Conservation (phyloP, 2,797 vertebrate species). For the Danio jaintianensis region DNA sequence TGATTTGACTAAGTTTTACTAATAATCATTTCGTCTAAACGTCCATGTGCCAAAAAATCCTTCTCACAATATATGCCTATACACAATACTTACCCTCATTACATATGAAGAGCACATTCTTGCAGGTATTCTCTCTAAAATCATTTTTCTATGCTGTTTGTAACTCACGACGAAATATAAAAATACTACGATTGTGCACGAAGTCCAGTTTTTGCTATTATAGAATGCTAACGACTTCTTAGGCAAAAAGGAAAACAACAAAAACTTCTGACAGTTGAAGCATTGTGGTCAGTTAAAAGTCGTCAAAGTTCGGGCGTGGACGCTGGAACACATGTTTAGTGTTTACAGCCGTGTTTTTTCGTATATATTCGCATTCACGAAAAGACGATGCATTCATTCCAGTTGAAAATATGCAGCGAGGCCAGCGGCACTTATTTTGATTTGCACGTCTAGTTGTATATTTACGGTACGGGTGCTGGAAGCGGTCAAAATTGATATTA, state of each 20-base stretch:
- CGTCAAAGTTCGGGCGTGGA: constrained; percentile 21
- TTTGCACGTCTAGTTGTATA: no score
- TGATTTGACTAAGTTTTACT: no score
- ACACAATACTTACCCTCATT: constrained; percentile 67
- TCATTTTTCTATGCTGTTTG: constrained; percentile 65
- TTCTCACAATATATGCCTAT: no score
- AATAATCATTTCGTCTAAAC: background rate
- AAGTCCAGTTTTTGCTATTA: background rate
- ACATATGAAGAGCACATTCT: constrained; percentile 66
- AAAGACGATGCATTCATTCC: no score
- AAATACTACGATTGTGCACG: constrained; percentile 27
- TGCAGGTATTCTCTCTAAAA: constrained; percentile 70
- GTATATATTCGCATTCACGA: constrained; percentile 8
- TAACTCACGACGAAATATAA: constrained; percentile 9
- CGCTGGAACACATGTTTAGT: constrained; percentile 25
- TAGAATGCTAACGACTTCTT: background rate
- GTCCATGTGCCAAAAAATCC: background rate
- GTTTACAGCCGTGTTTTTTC: background rate
- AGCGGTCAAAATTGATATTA: no score
- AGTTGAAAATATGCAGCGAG: no score
- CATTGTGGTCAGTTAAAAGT: background rate
- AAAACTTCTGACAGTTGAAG: no score
- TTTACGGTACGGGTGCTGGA: no score
- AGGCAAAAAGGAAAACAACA: no score
- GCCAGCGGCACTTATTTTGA: no score